Percentiles rank a stretch among this genome's conserved stretches.
Evolutionary conservation across 2,888 invertebrate genomes (phyloP).

Genomic region (Trissolcus brochymenae): DNA sequence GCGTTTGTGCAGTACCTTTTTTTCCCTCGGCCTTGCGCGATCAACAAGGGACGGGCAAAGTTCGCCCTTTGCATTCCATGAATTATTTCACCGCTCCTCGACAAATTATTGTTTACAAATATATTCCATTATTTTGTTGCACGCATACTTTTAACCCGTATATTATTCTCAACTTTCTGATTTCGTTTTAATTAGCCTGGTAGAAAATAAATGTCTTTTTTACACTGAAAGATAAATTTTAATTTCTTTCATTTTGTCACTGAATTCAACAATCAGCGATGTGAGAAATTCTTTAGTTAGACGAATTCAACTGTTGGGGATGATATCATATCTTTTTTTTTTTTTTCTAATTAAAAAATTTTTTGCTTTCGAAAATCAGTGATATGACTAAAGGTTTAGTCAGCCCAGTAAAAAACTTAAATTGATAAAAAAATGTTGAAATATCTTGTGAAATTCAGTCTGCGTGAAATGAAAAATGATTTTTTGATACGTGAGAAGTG

Average conservation of each 20-base stretch:
- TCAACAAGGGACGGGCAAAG: conserved; percentile 34
- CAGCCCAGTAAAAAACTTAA: too few relatives aligned
- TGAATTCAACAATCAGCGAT: too few relatives aligned
- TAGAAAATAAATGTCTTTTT: background rate
- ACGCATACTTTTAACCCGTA: conserved; percentile 44
- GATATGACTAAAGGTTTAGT: too few relatives aligned
- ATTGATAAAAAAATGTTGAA: too few relatives aligned
- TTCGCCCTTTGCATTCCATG: conserved; percentile 56
- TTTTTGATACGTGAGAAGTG: conserved; percentile 33
- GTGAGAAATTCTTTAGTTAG: too few relatives aligned
- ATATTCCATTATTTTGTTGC: conserved; percentile 40
- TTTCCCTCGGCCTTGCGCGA: conserved; percentile 61
- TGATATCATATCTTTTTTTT: too few relatives aligned
- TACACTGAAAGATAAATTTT: too few relatives aligned
- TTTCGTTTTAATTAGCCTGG: conserved; percentile 22
- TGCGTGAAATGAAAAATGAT: conserved; percentile 18
- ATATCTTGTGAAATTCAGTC: background rate
- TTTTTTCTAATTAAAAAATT: too few relatives aligned
- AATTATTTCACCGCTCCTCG: conserved; percentile 48
- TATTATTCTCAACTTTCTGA: conserved; percentile 36
- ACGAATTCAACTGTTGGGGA: too few relatives aligned
- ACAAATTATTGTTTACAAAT: conserved; percentile 52
- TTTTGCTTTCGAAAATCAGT: too few relatives aligned
- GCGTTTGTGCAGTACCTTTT: conserved; percentile 67
- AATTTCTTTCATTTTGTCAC: too few relatives aligned